A percentile compares a stretch with the other conserved stretches of the same genome.
These are phyloP conservation scores for Siniperca chuatsi DNA, from an alignment of 2,113 vertebrate genomes.

Conservation along the genomic window DNA sequence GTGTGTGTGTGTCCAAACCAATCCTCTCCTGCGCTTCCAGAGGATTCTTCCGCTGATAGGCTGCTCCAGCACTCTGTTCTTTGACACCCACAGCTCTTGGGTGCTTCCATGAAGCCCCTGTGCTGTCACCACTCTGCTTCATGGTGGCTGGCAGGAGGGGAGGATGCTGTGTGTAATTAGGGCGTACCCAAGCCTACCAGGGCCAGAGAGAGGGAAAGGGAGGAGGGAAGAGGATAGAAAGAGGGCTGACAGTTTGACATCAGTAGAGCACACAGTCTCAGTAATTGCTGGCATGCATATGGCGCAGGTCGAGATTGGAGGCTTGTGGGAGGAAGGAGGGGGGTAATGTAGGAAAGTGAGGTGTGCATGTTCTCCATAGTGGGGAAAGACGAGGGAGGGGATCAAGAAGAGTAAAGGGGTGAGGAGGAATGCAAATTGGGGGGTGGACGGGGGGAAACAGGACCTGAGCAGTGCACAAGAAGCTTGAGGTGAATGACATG, in stretches of 20 bases:
- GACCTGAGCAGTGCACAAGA: constrained; percentile 30
- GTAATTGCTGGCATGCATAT: constrained; percentile 74
- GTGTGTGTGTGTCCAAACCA: constrained; percentile 26
- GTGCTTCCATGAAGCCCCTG: constrained; percentile 64
- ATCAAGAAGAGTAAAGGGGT: constrained; percentile 6
- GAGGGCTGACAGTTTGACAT: constrained; percentile 80
- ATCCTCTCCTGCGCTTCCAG: constrained; percentile 39
- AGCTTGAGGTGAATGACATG: constrained; percentile 59
- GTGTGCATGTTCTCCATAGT: constrained; percentile 44
- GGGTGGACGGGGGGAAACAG: background rate
- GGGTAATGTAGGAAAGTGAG: constrained; percentile 33
- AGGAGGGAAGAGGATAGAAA: constrained; percentile 23
- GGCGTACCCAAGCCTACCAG: constrained; percentile 67
- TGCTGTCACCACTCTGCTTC: constrained; percentile 67
- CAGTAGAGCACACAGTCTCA: constrained; percentile 61
- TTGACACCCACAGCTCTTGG: constrained; percentile 47
- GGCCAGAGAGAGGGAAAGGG: constrained; percentile 26
- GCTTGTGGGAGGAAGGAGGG: constrained; percentile 36
- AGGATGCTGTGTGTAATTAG: constrained; percentile 77
- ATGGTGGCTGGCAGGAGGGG: constrained; percentile 60
- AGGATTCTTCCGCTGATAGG: constrained; percentile 50
- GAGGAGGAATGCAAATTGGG: constrained; percentile 27
- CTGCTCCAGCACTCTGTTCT: constrained; percentile 40
- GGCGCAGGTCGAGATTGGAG: constrained; percentile 38
- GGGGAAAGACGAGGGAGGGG: background rate